These are phyloP conservation scores for Falco cherrug DNA, from an alignment of 2,797 vertebrate species.

Conservation along the genomic window DNA sequence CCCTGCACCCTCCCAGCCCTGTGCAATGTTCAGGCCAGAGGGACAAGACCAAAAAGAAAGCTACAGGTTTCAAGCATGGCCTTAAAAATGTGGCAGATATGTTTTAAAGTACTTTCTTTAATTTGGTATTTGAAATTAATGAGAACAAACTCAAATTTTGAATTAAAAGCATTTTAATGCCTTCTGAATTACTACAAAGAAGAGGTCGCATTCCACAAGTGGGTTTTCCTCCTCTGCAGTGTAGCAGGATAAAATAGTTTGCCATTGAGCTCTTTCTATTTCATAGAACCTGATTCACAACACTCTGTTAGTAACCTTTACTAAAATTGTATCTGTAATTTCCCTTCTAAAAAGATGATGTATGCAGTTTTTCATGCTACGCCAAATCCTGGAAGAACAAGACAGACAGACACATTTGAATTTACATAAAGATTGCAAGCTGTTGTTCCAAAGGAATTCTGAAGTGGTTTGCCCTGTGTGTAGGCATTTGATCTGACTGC, in stretches of 20 bases:
- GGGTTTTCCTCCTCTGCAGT: neutral
- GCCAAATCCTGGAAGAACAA: conserved; percentile 54
- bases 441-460: conserved; percentile 74
- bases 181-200: neutral
- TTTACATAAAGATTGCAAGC: conserved; percentile 78
- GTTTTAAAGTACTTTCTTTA: neutral
- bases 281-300: conserved; percentile 48
- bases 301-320: conserved; percentile 70
- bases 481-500: conserved; percentile 64
- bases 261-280: conserved; percentile 1
- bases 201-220: neutral
- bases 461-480: conserved; percentile 49
- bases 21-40: neutral
- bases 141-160: neutral
- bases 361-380: conserved; percentile 67
- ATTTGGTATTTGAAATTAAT: conserved; percentile 24
- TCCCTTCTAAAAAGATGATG: conserved; percentile 65
- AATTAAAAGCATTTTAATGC: neutral
- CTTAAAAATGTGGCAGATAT: neutral
- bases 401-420: conserved; percentile 57
- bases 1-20: neutral
- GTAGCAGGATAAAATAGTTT: conserved; percentile 35
- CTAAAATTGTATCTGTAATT: conserved; percentile 74
- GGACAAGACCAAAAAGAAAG: neutral
- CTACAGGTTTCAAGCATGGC: neutral